These are phyloP conservation scores for Passer domesticus DNA, from an alignment of 2,113 vertebrate species.

Conservation along the genomic window DNA sequence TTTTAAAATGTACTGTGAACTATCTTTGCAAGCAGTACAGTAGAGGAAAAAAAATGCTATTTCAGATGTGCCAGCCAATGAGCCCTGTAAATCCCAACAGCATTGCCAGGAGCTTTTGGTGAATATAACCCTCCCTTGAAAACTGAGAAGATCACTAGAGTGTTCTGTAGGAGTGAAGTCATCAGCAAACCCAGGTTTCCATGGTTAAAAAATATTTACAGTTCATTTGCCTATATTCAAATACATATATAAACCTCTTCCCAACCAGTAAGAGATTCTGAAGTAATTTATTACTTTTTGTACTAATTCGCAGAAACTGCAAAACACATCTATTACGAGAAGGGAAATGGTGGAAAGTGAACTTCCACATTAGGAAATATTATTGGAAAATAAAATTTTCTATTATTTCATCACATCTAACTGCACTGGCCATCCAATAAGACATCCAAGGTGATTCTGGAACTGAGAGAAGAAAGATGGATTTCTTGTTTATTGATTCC, in stretches of 20 bases:
- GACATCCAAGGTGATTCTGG: background rate
- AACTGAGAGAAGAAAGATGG: background rate
- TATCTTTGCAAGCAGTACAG: background rate
- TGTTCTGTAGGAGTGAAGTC: background rate
- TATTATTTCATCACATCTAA: background rate
- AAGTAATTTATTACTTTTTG: background rate
- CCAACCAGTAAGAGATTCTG: background rate
- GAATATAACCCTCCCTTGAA: background rate
- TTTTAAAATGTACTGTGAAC: background rate
- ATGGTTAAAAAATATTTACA: conserved; percentile 12
- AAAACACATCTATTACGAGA: background rate
- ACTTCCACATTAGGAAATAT: background rate
- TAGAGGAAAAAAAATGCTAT: background rate
- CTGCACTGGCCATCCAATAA: background rate
- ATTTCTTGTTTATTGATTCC: background rate
- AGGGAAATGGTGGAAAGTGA: background rate
- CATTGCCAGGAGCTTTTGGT: background rate
- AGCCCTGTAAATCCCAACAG: background rate
- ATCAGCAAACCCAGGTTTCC: background rate
- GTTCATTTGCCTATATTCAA: conserved; percentile 12
- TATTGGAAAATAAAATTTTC: background rate
- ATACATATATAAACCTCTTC: background rate
- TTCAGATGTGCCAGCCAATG: background rate
- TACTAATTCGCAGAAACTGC: background rate
- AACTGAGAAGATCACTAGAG: background rate